Base-by-base conservation (phyloP, 1,140 invertebrate species). In the Tribolium castaneum region DNA sequence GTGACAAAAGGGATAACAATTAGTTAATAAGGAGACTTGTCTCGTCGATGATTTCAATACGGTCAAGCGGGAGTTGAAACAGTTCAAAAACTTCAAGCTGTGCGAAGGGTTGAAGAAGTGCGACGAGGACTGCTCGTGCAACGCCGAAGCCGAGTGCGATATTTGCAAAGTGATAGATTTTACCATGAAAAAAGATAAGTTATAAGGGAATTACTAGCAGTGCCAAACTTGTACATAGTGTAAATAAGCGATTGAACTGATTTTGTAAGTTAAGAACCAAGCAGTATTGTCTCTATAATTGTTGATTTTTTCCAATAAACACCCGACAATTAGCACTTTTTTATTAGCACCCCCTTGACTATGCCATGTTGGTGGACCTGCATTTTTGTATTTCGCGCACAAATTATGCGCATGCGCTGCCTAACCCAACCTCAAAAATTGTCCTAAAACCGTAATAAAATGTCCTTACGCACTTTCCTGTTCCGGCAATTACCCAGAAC, bases 1-100 rank as follows among this genome's bases (percentile, higher is more conserved):
- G 91, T 92, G 90, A 92, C 90, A 84, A 78, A 85, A 82, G 75
- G 85, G 82, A 83, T 86, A 86, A 81, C 85, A 85, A 73, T 80
- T 80, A 80, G 70, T 56, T 54, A 56, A 82, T 70, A 81, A 80
- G 74, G 56, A 19, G 25, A 73, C 50, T 62, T 75, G 50, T 52
- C 19, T 16, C 39, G 76, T 71, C 10, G 76, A 75, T 25, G 80
- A 81, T 66, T 66, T 83, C 7, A 81, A 83, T 19, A 71, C 59
- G 12, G 80, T 84, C 10, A 86, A 86, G 52, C 82, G 81, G 51
- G 84, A 85, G 72, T 79, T 85, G 70, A 85, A 83, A 75, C 80
- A 83, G 74, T 82, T 86, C 19, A 85, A 84, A 56, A 86, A 84
- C 66, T 86, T 86, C 59, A 86, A 85, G 72, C 74, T 86, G 35